Base-by-base conservation (phyloP, 2,888 invertebrate genomes). In the Mimachlamys varia region DNA sequence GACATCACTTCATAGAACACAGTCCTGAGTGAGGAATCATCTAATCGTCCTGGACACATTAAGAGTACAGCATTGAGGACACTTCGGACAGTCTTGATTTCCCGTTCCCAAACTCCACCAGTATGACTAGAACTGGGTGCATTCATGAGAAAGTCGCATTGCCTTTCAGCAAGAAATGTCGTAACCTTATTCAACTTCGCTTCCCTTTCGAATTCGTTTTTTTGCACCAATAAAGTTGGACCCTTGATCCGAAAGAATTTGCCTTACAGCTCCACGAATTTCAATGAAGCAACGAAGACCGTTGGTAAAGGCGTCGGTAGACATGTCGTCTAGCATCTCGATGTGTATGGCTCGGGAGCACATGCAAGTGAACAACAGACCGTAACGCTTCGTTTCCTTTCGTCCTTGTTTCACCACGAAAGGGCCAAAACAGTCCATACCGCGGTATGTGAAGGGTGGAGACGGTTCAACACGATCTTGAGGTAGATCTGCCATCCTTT, bases 391-490 rank as follows among this genome's bases (percentile, higher is more conserved):
- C 4, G 93, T 15, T 90, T 93, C 94, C 87, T 93, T 94, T 0
- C 94, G 92, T n/a, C 94, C 93, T 58, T 92, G 89, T 89, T 94
- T 94, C 0, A 93, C 91, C 4, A 90, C 27, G n/a, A 93, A 95
- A 13, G 94, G 94, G 15, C 94, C 95, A 90, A 95, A 95, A 94
- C n/a, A n/a, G 88, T 95, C 94, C 58, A 94, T 91, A 17, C 93
- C 94, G 89, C 92, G 91, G 88, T 92, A 92, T 1, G 92, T 93
- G 88, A 95, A 95, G 17, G 94, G 94, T 62, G 94, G 93, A 15
- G 90, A 89, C 17, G 93, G 88, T 44, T 92, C 92, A 12, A 92
- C 87, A 0, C 94, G 55, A n/a, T 94, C 94, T n/a, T 76, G 50
- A 7, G 88, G 53, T 12, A 89, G 44, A 88, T 89, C 89, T 53